Base-by-base conservation (phyloP, 2,113 vertebrate genomes). In the Oreochromis niloticus region DNA sequence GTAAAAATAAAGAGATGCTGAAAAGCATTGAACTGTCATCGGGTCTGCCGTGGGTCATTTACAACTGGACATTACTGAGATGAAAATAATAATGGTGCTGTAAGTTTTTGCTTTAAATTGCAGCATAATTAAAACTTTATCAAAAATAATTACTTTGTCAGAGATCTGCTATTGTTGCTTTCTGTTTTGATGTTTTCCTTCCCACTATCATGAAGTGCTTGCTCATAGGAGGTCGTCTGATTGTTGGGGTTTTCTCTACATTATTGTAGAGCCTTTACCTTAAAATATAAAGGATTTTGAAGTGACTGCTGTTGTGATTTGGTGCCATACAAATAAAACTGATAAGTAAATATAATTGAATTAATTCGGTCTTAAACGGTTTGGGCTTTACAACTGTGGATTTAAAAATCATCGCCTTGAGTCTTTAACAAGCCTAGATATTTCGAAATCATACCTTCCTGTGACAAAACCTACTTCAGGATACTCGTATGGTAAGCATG, bases 331-430 rank as follows among this genome's bases (percentile, higher is more conserved):
- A 66, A 39, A 66, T 39, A 36, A 39, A n/a, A 39, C 17, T 66
- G 32, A 63, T 36, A 36, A 63, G 59, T 63, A 63, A 63, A 63
- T 36, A 63, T n/a, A 66, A 39, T 39, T 39, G 10, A 39, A 66
- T 39, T 39, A 0, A 12, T 36, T 0, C 3, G 12, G 12, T 46
- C 13, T 13, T 73, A 17, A 46, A 73, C 5, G 0, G n/a, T 16
- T 27, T 73, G 39, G 39, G 22, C 13, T 27, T 73, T 27, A 46
- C 22, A 73, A 73, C 66, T 3, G 36, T 63, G 59, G 57, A 68
- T 39, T 68, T 12, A 41, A 68, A 68, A 22, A 7, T 71, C 36
- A 16, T 6, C 2, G 3, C 6, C 12, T 52, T 9, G 19, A 41
- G 63, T 68, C 34, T 34, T 61, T 68, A 68, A 27, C 9, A 27